Base-by-base conservation (phyloP, 2,888 invertebrate genomes). In the Agrilus cyanescens region DNA sequence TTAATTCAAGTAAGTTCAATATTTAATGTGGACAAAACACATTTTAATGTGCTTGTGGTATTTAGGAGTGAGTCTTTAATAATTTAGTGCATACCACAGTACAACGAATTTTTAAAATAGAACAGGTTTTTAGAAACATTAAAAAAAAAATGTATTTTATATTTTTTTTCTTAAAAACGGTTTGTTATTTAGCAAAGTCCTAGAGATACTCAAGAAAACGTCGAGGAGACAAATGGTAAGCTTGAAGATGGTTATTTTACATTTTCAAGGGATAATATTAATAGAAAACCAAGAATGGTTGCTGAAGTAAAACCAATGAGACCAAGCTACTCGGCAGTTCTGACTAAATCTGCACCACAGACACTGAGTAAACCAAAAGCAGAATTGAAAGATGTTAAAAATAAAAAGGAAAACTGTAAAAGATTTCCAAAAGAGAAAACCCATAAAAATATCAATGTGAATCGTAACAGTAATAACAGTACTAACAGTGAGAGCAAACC, bases 271-370 rank as follows among this genome's bases (percentile, higher is more conserved):
- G 72, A 70, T 50, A 71, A n/a, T n/a, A n/a, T n/a, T n/a, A n/a
- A 65, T 45, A 77, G 77, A 53, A 82, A 82, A 50, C 70, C 72
- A 43, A 73, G 86, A 39, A 85, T 85, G 62, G 79, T 87, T 1
- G 87, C 86, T 31, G 87, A 87, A 67, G 87, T 88, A 0, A 85
- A 85, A 57, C 87, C 87, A 0, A 87, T 87, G 86, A 74, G 87
- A 41, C 86, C 87, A 38, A 81, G 84, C 12, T 88, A 88, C 61
- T 88, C 88, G 0, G 87, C 86, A 68, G 85, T 88, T 6, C 61
- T 88, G 33, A 80, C 85, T 25, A 88, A 88, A 65, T 70, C 72
- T 6, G 70, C 69, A 7, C 72, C 71, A 4, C 63, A 66, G 34
- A 54, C 60, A 25, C 60, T 59, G 6, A 50, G 54, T 18, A 55